phyloP scores from a whole-genome alignment of 1,140 invertebrate species.

The Vanessa tameamea region DNA sequence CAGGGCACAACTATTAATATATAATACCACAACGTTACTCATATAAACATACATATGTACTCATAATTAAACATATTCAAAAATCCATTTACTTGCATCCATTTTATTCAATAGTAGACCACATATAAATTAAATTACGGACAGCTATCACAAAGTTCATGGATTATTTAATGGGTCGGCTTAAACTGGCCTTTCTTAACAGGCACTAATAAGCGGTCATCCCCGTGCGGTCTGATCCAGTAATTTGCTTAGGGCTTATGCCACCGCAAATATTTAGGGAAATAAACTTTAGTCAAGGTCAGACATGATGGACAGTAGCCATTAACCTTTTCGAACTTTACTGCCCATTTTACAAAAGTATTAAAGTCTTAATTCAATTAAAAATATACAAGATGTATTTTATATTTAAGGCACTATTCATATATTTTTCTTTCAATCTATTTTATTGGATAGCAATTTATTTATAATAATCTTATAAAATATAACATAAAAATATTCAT shows the following conservation, averaged over 20 bases:
- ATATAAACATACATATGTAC: too few species aligned
- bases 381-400: too few species aligned
- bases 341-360: neutral
- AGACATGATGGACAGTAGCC: neutral
- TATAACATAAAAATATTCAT: too few species aligned
- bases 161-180: conserved; percentile 3
- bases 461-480: too few species aligned
- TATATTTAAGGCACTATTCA: too few species aligned
- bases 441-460: too few species aligned
- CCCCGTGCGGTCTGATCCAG: conserved; percentile 4
- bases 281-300: conserved; percentile 16
- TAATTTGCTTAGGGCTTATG: conserved; percentile 16
- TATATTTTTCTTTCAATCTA: too few species aligned
- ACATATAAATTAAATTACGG: neutral
- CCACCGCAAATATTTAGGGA: conserved; percentile 12
- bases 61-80: too few species aligned
- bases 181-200: conserved; percentile 7
- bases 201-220: conserved; percentile 14
- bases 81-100: too few species aligned
- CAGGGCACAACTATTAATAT: too few species aligned
- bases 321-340: neutral
- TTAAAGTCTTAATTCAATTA: too few species aligned
- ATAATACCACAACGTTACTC: too few species aligned
- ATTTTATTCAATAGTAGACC: neutral
- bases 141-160: neutral